A percentile compares a stretch with the other conserved stretches of the same genome.
These are phyloP conservation scores for Mycteria americana DNA, from an alignment of 2,797 vertebrate genomes.

Conservation along the genomic window DNA sequence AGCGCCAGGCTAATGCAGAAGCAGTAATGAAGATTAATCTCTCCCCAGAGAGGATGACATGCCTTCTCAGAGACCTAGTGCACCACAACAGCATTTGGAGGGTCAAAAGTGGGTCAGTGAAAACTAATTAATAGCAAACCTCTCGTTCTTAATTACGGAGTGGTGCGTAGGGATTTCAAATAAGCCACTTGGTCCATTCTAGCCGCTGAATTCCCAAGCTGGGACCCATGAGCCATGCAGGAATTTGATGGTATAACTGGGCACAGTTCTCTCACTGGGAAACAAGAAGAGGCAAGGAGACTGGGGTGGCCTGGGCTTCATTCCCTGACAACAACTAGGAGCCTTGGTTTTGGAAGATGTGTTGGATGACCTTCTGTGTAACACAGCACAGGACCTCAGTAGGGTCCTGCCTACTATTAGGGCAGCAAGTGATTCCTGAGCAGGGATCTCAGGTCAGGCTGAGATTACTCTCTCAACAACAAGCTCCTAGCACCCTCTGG, in stretches of 20 bases:
- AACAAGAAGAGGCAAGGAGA: background rate
- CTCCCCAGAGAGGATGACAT: conserved; percentile 22
- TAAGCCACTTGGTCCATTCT: background rate
- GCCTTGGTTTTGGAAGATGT: background rate
- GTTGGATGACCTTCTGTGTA: background rate
- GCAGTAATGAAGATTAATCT: conserved; percentile 47
- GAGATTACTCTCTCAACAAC: background rate
- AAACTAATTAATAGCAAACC: conserved; percentile 51
- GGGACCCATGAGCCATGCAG: background rate
- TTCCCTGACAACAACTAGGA: background rate
- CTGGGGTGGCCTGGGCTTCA: background rate
- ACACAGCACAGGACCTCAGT: background rate
- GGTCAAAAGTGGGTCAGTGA: conserved; percentile 48
- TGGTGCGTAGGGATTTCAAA: background rate
- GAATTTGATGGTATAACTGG: background rate
- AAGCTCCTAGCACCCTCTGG: background rate
- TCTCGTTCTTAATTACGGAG: conserved; percentile 33
- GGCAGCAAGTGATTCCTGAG: background rate
- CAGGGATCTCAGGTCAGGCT: background rate
- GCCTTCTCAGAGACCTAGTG: background rate
- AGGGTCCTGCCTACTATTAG: background rate
- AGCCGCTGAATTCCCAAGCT: background rate
- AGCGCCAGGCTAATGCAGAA: background rate
- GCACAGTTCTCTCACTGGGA: background rate
- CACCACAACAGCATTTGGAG: background rate